Percentiles rank a stretch among this genome's conserved stretches.
phyloP scores from a whole-genome alignment of 1,140 invertebrate genomes.

The Andricus grossulariae region DNA sequence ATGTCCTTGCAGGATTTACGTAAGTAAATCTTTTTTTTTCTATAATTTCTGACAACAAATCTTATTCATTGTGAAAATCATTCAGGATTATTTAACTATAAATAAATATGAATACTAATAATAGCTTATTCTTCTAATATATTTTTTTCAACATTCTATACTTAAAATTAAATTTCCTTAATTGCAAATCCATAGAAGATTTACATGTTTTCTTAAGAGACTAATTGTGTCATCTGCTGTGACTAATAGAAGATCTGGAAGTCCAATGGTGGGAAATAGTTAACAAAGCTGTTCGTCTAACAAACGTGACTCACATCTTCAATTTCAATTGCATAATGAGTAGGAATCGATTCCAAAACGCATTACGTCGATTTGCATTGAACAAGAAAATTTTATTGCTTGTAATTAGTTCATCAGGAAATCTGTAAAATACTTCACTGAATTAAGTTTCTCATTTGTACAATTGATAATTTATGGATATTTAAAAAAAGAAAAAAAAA shows the following conservation, averaged over 20 bases:
- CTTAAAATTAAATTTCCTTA: too few species aligned
- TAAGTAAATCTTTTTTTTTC: constrained; percentile 68
- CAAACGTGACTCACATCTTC: constrained; percentile 12
- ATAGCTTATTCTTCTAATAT: too few species aligned
- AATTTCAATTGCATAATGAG: background rate
- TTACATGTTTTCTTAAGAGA: too few species aligned
- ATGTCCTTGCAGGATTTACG: constrained; percentile 86
- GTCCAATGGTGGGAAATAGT: background rate
- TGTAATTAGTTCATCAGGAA: constrained; percentile 16
- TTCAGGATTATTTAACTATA: too few species aligned
- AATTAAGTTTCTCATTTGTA: constrained; percentile 1
- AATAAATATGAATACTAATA: too few species aligned
- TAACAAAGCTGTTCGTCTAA: background rate
- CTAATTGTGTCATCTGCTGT: background rate
- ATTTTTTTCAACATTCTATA: too few species aligned
- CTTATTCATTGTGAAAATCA: too few species aligned
- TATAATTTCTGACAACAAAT: background rate
- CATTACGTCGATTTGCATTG: background rate
- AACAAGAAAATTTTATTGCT: constrained; percentile 16
- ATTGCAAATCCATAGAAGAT: too few species aligned
- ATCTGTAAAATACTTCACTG: background rate
- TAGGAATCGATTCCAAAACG: too few species aligned
- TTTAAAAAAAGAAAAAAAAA: too few species aligned
- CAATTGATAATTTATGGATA: too few species aligned
- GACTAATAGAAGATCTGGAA: background rate